Base-by-base conservation (phyloP, 2,888 invertebrate species). In the Drosophila colorata region DNA sequence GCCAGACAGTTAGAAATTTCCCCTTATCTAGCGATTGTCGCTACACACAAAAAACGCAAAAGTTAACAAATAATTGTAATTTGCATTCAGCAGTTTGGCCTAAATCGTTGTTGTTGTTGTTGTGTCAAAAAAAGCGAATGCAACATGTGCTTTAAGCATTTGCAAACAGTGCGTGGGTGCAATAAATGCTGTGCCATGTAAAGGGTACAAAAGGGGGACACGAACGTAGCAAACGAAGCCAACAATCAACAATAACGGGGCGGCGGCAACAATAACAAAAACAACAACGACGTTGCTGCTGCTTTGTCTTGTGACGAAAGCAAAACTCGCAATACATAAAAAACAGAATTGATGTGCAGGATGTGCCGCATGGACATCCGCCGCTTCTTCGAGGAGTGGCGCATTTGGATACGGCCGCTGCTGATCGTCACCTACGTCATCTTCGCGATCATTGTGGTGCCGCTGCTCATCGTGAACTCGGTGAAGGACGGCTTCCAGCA, bases 361-460 rank as follows among this genome's bases (percentile, higher is more conserved):
- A 90, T 90, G 90, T 90, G 90, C 67, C 77, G 80, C 65, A 46
- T 88, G n/a, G 87, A 90, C 52, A 60, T 90, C 68, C 87, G 91
- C 60, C 88, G 90, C 69, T 91, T 92, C 74, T 92, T 90, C 47
- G 90, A 90, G 46, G 92, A 91, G 68, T 98, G 98, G 98, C 95
- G 96, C 90, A 93, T 96, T 78, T 98, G 98, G 98, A 97, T 98
- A 90, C 94, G 97, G 78, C 98, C 98, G 52, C 93, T 97, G 59
- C 94, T 97, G 56, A 95, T 97, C 70, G 93, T 96, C 49, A 91
- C 96, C 40, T 98, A 98, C 92, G 95, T 95, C 44, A 93, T 97
- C 69, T 94, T 97, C 56, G 95, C 98, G 48, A 93, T 97, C 67
- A 95, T 98, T 71, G 94, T 98, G 72, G 95, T 98, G 67, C 98